These are phyloP conservation scores for Andrena hattorfiana DNA, from an alignment of 2,888 invertebrate genomes.

Conservation along the genomic window DNA sequence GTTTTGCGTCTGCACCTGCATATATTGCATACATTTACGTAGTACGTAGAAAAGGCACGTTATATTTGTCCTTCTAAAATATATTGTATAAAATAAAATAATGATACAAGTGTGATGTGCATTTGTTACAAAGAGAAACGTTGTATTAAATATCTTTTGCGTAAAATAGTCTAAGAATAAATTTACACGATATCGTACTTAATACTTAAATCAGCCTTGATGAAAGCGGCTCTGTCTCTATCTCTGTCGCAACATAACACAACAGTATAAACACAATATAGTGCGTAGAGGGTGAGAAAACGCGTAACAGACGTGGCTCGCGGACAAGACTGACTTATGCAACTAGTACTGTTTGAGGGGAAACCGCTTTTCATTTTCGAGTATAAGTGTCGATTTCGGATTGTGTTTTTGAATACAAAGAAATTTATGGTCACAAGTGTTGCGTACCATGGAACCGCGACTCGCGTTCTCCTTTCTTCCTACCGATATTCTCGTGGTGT, in stretches of 20 bases:
- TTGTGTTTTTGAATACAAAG: neutral
- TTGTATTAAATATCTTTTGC: constrained; percentile 9
- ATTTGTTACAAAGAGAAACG: neutral
- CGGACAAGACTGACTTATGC: constrained; percentile 14
- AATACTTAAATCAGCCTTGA: neutral
- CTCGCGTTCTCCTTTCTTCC: too few species aligned
- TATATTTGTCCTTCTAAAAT: constrained; percentile 22
- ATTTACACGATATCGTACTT: constrained; percentile 1
- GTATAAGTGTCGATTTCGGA: neutral
- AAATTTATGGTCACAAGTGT: neutral
- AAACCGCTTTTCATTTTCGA: neutral
- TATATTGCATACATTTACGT: too few species aligned
- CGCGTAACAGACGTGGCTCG: neutral
- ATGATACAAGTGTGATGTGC: neutral
- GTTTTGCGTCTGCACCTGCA: neutral
- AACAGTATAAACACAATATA: neutral
- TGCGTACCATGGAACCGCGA: too few species aligned
- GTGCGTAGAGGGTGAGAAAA: neutral
- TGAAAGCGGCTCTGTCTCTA: too few species aligned
- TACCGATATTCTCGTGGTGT: neutral
- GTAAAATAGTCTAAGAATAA: constrained; percentile 9
- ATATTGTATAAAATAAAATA: constrained; percentile 16
- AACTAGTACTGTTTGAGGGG: neutral
- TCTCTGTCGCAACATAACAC: neutral
- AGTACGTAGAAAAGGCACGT: too few species aligned